Base-by-base conservation (phyloP, 2,888 invertebrate species). In the Lycia hirtaria region DNA sequence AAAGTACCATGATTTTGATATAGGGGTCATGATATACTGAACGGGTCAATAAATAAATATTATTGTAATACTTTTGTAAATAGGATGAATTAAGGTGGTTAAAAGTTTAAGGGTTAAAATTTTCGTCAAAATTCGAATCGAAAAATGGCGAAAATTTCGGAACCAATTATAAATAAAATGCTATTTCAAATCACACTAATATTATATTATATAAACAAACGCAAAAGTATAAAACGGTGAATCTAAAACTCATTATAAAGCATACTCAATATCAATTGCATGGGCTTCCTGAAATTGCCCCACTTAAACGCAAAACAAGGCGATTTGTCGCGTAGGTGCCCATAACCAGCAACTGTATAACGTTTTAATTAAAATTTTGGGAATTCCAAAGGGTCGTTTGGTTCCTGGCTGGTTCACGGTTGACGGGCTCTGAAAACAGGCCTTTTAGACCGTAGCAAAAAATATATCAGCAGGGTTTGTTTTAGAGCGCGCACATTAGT, bases 321-420 rank as follows among this genome's bases (percentile, higher is more conserved):
- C 69, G 66, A 66, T 69, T 69, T 71, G 71, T 70, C 67, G 63
- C 69, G 65, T 65, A 69, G 72, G 76, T 73, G 55, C 58, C 59
- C 53, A 57, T 64, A 64, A 63, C 60, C 48, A 45, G 78, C 69
- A 76, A 78, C 72, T 79, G 80, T 73, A 73, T 70, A 81, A 80
- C 78, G 73, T 78, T 85, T 84, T 85, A 85, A 87, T 87, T 87
- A 87, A 85, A 83, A 85, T 85, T 84, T 73, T 69, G 78, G 73
- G 75, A 71, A 79, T 80, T 79, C 77, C 72, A 78, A 85, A 86
- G 83, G 83, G 81, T 82, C 77, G 80, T 75, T 80, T 78, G 74
- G 78, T 76, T 71, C 78, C 76, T 80, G 81, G 77, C 83, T 80
- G 78, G 74, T 80, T 84, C 80, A 81, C 78, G 80, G 80, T 72